These are phyloP conservation scores for Ametastegia equiseti DNA, from an alignment of 2,888 invertebrate species.

Conservation along the genomic window DNA sequence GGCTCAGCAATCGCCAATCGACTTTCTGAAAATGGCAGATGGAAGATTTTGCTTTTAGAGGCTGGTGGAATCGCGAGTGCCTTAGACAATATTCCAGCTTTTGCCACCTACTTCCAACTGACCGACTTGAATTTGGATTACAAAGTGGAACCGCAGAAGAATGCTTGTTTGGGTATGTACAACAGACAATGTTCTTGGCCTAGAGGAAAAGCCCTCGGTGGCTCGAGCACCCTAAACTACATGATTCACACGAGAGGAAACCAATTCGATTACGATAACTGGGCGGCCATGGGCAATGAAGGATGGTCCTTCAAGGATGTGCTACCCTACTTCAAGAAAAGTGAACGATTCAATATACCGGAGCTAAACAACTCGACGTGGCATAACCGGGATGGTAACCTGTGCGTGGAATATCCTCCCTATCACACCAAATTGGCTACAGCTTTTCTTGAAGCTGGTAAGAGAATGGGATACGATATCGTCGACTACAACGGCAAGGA, in stretches of 20 bases:
- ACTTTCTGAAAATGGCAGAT: slow-evolving; percentile 74
- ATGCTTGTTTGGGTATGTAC: slow-evolving; percentile 64
- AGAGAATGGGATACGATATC: slow-evolving; percentile 70
- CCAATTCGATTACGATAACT: slow-evolving; percentile 76
- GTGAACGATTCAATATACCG: slow-evolving; percentile 78
- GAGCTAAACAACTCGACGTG: slow-evolving; percentile 72
- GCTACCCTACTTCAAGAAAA: slow-evolving; percentile 73
- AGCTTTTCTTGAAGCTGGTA: slow-evolving; percentile 75
- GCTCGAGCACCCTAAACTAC: slow-evolving; percentile 78
- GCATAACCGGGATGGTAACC: slow-evolving; percentile 78
- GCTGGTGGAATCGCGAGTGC: slow-evolving; percentile 74
- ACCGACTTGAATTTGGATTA: slow-evolving; percentile 78
- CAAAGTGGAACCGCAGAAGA: slow-evolving; percentile 74
- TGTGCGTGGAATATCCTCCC: slow-evolving; percentile 79
- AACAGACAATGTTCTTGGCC: slow-evolving; percentile 71
- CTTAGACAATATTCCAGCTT: slow-evolving; percentile 76
- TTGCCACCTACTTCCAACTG: slow-evolving; percentile 77
- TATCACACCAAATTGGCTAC: slow-evolving; percentile 79
- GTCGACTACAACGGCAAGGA: slow-evolving; percentile 75
- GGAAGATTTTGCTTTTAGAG: slow-evolving; percentile 73
- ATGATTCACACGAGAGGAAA: slow-evolving; percentile 79
- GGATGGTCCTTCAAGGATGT: slow-evolving; percentile 76
- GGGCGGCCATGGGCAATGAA: slow-evolving; percentile 76
- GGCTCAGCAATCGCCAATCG: slow-evolving; percentile 75
- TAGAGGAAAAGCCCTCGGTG: slow-evolving; percentile 77